phyloP scores from a whole-genome alignment of 2,113 vertebrate species.

The Cheilinus undulatus region DNA sequence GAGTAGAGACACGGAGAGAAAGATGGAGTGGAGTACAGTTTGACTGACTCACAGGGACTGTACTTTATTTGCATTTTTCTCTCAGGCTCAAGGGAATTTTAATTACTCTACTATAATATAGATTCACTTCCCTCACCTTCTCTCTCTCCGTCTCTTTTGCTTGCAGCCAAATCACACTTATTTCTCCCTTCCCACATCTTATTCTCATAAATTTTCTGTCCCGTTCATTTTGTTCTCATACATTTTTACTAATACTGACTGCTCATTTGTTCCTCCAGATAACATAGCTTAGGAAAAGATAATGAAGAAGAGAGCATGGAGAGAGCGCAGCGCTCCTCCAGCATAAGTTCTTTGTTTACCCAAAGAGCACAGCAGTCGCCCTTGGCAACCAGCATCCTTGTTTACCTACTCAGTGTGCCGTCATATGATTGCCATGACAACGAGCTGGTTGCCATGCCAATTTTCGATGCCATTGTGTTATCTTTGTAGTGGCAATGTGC shows the following conservation, averaged over 20 bases:
- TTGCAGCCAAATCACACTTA: slow-evolving; percentile 29
- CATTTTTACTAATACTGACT: slow-evolving; percentile 5
- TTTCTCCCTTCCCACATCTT: slow-evolving; percentile 16
- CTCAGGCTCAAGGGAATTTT: slow-evolving; percentile 62
- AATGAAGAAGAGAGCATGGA: slow-evolving; percentile 15
- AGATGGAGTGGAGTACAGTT: slow-evolving; percentile 23
- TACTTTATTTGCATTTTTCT: slow-evolving; percentile 73
- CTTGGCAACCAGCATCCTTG: slow-evolving; percentile 84
- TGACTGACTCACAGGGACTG: slow-evolving; percentile 40
- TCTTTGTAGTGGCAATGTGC: slow-evolving; percentile 52
- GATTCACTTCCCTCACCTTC: slow-evolving; percentile 44
- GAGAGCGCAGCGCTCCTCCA: slow-evolving; percentile 30
- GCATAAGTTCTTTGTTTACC: slow-evolving; percentile 76
- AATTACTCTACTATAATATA: slow-evolving; percentile 59
- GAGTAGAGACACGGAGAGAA: slow-evolving; percentile 30
- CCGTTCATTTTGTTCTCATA: slow-evolving; percentile 21
- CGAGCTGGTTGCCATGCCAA: slow-evolving; percentile 81
- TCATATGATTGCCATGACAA: slow-evolving; percentile 87
- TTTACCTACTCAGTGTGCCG: slow-evolving; percentile 89
- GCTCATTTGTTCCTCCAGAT: neutral
- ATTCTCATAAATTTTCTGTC: slow-evolving; percentile 26
- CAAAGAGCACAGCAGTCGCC: slow-evolving; percentile 76
- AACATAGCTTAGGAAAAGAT: neutral
- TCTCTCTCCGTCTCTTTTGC: slow-evolving; percentile 17
- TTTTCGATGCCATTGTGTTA: slow-evolving; percentile 78